Conservation (phyloP, 2,797 vertebrate species). For the Amblyraja radiata region DNA sequence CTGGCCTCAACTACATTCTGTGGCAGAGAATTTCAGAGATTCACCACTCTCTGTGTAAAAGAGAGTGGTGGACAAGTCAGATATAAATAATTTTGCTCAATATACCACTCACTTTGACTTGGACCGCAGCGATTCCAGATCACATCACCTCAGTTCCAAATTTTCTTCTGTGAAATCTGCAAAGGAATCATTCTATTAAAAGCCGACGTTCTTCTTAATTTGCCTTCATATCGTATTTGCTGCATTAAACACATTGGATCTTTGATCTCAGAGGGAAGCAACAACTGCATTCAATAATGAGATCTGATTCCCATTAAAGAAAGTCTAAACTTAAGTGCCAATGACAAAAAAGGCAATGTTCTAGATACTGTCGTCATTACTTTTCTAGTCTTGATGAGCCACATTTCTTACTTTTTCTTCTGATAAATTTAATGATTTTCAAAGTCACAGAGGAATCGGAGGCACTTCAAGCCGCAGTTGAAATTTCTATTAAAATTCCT, state of each 20-base stretch:
- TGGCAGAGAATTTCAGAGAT: too few species aligned
- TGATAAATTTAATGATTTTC: background rate
- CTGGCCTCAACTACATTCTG: too few species aligned
- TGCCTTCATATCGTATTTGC: background rate
- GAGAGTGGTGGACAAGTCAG: too few species aligned
- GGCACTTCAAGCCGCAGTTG: background rate
- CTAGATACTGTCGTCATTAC: background rate
- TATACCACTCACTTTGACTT: background rate
- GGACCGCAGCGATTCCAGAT: background rate
- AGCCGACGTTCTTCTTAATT: background rate
- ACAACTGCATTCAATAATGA: background rate
- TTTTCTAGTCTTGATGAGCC: background rate
- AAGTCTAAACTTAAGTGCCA: background rate
- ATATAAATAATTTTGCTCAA: background rate
- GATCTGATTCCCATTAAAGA: slow-evolving; percentile 17
- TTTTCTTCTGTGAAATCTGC: background rate
- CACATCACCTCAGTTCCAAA: background rate
- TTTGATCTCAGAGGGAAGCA: background rate
- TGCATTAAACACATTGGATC: background rate
- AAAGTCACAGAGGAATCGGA: background rate
- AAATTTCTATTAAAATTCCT: background rate
- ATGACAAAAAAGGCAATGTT: background rate
- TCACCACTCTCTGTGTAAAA: too few species aligned
- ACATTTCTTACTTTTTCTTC: background rate
- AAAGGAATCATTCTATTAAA: background rate